Evolutionary conservation across 1,140 invertebrate genomes (phyloP).

Genomic region (Teleogryllus occipitalis): DNA sequence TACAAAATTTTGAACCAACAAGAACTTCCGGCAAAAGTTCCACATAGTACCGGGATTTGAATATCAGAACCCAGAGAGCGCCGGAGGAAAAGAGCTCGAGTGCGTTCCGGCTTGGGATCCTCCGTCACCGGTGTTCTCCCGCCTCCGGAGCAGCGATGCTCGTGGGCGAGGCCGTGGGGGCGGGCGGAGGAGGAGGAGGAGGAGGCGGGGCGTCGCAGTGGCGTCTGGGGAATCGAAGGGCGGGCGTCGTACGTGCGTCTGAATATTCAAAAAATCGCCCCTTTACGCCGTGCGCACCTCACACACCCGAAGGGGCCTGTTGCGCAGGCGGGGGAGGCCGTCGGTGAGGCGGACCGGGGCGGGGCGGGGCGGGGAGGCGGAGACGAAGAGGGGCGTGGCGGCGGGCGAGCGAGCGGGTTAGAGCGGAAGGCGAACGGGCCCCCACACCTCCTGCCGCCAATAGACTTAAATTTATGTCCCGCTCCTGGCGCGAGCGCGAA

Average conservation of each 20-base stretch:
- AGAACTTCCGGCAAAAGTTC: too few species aligned
- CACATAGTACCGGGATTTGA: too few species aligned
- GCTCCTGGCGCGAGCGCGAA: not conserved
- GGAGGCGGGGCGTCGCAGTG: not conserved
- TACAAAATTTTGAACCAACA: too few species aligned
- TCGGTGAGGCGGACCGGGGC: not conserved
- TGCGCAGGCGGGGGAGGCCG: too few species aligned
- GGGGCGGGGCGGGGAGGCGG: too few species aligned
- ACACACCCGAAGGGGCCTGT: not conserved
- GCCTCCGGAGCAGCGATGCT: not conserved
- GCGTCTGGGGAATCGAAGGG: not conserved
- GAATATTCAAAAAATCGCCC: constrained; percentile 1
- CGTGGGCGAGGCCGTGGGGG: not conserved
- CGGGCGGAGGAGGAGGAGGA: not conserved
- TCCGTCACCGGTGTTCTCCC: too few species aligned
- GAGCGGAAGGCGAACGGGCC: not conserved
- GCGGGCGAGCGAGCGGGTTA: not conserved
- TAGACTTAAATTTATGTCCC: not conserved
- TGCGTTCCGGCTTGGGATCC: too few species aligned
- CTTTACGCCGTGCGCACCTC: not conserved
- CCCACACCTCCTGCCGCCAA: not conserved
- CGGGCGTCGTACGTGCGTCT: not conserved
- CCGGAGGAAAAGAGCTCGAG: too few species aligned
- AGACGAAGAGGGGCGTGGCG: not conserved
- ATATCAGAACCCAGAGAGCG: too few species aligned